Percentiles rank a stretch among this genome's conserved stretches.
Conservation (phyloP, 2,113 vertebrate species). For the Calidris pygmaea region DNA sequence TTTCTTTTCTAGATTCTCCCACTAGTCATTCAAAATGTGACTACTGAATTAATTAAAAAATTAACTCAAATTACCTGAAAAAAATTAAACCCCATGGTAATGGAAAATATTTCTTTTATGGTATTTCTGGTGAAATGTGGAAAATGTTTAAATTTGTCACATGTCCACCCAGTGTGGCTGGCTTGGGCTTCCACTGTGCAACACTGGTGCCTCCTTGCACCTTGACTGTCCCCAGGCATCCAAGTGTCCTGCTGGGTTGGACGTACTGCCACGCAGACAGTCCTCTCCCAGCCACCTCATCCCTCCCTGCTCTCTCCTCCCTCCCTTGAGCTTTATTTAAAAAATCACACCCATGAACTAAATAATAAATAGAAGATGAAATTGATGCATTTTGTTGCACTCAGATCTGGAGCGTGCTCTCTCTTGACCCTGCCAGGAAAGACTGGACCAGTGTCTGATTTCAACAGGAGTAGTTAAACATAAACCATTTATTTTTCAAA, state of each 20-base stretch:
- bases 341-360: not conserved
- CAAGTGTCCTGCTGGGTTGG: too few species aligned
- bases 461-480: not conserved
- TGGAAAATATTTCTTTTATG: not conserved
- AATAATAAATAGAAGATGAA: not conserved
- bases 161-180: not conserved
- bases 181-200: not conserved
- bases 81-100: rapidly evolving
- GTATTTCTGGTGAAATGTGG: not conserved
- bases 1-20: not conserved
- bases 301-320: not conserved
- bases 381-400: rapidly evolving
- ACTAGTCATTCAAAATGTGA: not conserved
- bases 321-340: not conserved
- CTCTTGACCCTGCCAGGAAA: not conserved
- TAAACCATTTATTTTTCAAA: not conserved
- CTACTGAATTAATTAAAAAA: not conserved
- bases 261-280: not conserved
- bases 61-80: not conserved
- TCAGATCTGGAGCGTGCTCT: not conserved
- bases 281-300: not conserved
- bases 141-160: not conserved
- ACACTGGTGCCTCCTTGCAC: not conserved
- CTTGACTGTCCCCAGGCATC: rapidly evolving
- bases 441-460: not conserved